Evolutionary conservation across 2,797 vertebrate species (phyloP).

Genomic region (Cuculus canorus): DNA sequence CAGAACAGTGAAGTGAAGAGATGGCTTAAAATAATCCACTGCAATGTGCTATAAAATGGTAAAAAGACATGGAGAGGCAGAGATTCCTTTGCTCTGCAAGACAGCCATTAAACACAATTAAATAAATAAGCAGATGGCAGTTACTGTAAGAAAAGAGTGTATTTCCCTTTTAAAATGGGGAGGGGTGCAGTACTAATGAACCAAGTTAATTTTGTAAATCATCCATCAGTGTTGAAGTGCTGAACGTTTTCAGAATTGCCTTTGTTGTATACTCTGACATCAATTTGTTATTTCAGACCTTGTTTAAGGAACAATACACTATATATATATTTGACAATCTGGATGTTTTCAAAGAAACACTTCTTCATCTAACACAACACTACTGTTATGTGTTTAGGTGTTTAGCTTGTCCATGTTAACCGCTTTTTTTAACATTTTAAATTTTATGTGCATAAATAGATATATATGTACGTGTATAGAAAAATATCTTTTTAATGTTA

Average conservation of each 20-base stretch:
- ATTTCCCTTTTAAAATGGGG: neutral
- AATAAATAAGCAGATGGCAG: neutral
- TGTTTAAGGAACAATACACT: neutral
- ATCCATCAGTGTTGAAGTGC: neutral
- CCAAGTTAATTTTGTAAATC: slow-evolving; percentile 16
- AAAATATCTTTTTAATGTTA: neutral
- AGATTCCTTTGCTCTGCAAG: neutral
- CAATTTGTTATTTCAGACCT: neutral
- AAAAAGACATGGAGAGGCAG: neutral
- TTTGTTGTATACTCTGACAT: slow-evolving; percentile 18
- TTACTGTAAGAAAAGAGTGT: neutral
- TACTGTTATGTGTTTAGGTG: neutral
- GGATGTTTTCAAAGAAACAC: neutral
- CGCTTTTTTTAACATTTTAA: neutral
- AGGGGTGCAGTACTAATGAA: neutral
- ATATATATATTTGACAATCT: neutral
- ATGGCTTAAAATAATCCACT: slow-evolving; percentile 49
- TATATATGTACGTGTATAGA: neutral
- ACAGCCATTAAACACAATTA: neutral
- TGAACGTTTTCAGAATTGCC: neutral
- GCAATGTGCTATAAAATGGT: neutral
- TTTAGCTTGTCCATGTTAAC: neutral
- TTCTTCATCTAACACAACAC: neutral
- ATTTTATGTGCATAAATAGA: neutral
- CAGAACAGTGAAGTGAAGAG: slow-evolving; percentile 40